Base-by-base conservation (phyloP, 2,888 invertebrate species). In the Drosophila acutilabella region DNA sequence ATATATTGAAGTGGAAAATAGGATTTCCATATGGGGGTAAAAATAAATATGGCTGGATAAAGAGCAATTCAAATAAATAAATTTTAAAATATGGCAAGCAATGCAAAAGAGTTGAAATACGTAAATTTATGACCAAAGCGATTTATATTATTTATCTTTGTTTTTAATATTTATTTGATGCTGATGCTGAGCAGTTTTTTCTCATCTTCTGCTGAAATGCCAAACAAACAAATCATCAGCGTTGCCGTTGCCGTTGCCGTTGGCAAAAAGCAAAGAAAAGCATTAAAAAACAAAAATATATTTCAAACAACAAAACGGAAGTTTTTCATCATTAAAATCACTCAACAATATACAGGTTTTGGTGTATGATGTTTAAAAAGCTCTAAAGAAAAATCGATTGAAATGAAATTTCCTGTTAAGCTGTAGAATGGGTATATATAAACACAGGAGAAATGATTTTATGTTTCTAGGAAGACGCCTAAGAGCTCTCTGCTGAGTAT, bases 271-370 rank as follows among this genome's bases (percentile, higher is more conserved):
- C 50, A 33, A 33, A 23, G 13, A 38, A 52, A 40, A 51, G 38
- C n/a, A 18, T 42, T 14, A 51, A 62, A 33, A 36, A 64, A 64
- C 48, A 58, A 8, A 6, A 30, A 30, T 8, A 30, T 30, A 66
- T 48, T 47, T n/a, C 44, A 56, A 20, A 41, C 36, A 41, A 40
- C 16, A 53, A 45, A 64, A 45, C 84, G 83, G 84, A 84, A 80
- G 88, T 72, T 73, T 65, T 84, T 73, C 78, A 80, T 87, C 78
- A 84, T 80, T 45, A 61, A 75, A 74, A 57, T 73, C 60, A 67
- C 58, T 70, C 75, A 70, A 30, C 62, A 51, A 36, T 20, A 30
- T n/a, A 18, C 3, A 18, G n/a, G 16, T 16, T 23, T 30, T 41
- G 26, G 11, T 52, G 36, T 52, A 14, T 53, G 16, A 16, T 16